Base-by-base conservation (phyloP, 1,140 invertebrate species). In the Heliconius nattereri region DNA sequence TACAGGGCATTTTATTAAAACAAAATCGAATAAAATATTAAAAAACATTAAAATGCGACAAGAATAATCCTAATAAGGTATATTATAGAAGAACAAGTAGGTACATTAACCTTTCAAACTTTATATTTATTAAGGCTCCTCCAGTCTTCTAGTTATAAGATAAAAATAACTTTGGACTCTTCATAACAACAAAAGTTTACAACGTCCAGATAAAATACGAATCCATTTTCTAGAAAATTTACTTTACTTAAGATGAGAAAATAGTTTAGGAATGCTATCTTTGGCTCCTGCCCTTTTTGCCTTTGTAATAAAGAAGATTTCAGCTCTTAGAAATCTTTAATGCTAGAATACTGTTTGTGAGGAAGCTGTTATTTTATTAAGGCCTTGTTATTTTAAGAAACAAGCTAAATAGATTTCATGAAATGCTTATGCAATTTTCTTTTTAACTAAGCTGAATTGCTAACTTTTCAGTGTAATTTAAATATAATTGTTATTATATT, bases 151-250 rank as follows among this genome's bases (percentile, higher is more conserved):
- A 29, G 29, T 71, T 35, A 35, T 37, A 37, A 71, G 32, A 71
- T 71, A 71, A 37, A 71, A 37, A 71, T 71, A 71, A 37, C 71
- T 71, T 71, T 32, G 5, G 13, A 71, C 20, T 37, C 8, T 71
- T 71, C 35, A 71, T 71, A 71, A 71, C 71, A 71, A 71, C 71
- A 71, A 71, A 71, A 71, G 29, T 71, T 71, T 71, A 32, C 71
- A 71, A 71, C 71, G 71, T 71, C 35, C 32, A 37, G 71, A 71
- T 71, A 71, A 71, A 71, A 71, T 71, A 71, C 71, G 71, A 71
- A 71, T 71, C 32, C 71, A 71, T 37, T 71, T 71, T 71, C 71
- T 71, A 16, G 71, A 37, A 71, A 71, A 71, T 71, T 37, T 71
- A 71, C 71, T 71, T 71, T 37, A 16, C 16, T 71, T n/a, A 71